Conservation (phyloP, 1,140 invertebrate species). For the Theocolax elegans region DNA sequence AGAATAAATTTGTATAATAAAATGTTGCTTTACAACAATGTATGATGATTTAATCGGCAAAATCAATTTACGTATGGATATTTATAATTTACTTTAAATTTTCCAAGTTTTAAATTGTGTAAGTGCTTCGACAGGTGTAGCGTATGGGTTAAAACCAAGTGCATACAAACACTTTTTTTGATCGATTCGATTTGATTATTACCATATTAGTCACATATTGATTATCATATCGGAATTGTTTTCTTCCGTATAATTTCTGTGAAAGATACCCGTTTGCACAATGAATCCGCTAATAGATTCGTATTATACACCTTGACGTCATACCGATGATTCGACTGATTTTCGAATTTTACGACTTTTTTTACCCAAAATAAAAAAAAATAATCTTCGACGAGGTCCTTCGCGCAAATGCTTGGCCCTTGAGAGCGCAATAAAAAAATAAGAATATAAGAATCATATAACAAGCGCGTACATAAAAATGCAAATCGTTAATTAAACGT, state of each 20-base stretch:
- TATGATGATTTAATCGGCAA: no score
- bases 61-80: no score
- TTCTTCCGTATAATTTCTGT: constrained; percentile 1
- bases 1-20: no score
- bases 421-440: constrained; percentile 18
- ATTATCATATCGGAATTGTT: neutral
- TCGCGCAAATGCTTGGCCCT: neutral
- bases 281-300: neutral
- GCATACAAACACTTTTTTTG: no score
- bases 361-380: neutral
- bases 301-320: constrained; percentile 22
- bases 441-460: no score
- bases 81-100: no score
- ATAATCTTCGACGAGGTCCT: neutral
- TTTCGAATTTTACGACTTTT: constrained; percentile 3
- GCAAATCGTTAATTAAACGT: constrained; percentile 7
- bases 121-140: no score
- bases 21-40: no score
- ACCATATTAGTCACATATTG: neutral
- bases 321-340: constrained; percentile 11
- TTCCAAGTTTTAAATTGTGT: no score
- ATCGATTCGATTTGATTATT: no score
- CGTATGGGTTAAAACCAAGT: no score
- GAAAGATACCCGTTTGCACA: neutral
- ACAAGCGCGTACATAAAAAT: neutral